Evolutionary conservation across 2,888 invertebrate species (phyloP).

Genomic region (Magallana nippona): DNA sequence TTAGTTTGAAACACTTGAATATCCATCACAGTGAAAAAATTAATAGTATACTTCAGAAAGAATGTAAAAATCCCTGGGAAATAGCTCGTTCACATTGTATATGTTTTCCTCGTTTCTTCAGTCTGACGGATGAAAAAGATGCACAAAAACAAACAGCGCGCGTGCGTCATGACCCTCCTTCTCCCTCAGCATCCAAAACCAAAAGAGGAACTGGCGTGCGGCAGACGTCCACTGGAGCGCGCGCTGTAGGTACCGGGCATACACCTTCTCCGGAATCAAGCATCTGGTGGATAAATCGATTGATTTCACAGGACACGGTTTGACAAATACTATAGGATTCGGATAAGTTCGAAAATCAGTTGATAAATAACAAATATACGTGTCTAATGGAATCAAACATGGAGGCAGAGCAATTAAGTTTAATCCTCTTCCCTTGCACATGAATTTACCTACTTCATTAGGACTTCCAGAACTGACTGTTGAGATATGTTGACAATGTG

Average conservation of each 20-base stretch:
- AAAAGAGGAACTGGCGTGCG: constrained; percentile 34
- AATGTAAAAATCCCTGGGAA: constrained; percentile 12
- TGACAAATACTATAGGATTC: background rate
- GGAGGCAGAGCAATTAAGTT: background rate
- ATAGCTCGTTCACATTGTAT: constrained; percentile 17
- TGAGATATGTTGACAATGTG: constrained; percentile 12
- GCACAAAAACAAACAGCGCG: constrained; percentile 21
- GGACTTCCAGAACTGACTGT: background rate
- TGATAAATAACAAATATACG: constrained; percentile 1
- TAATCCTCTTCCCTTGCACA: constrained; percentile 11
- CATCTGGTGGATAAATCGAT: constrained; percentile 26
- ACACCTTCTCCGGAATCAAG: background rate
- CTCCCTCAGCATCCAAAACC: constrained; percentile 46
- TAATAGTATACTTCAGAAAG: background rate
- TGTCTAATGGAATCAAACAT: background rate
- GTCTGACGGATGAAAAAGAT: constrained; percentile 35
- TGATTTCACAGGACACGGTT: constrained; percentile 13
- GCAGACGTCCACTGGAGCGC: constrained; percentile 25
- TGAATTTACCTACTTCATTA: constrained; percentile 1
- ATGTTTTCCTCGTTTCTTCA: constrained; percentile 13
- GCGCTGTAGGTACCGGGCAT: constrained; percentile 5
- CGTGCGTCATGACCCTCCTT: constrained; percentile 35
- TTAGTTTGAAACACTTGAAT: background rate
- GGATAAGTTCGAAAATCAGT: background rate
- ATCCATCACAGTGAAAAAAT: constrained; percentile 15